Evolutionary conservation across 2,113 vertebrate genomes (phyloP).

Genomic region (Motacilla alba): DNA sequence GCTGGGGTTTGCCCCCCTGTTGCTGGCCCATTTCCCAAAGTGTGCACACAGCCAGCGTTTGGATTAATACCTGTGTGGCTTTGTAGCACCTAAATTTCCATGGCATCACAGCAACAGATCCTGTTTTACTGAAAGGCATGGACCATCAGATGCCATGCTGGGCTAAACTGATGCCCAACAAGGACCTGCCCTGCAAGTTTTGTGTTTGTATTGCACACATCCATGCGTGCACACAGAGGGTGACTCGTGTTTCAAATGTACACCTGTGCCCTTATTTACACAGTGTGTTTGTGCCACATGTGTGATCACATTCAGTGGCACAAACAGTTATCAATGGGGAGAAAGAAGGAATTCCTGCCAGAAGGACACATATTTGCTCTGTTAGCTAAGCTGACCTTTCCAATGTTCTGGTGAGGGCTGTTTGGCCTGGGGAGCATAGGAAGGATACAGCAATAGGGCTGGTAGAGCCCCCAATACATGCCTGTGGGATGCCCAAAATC

Average conservation of each 20-base stretch:
- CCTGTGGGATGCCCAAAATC: neutral
- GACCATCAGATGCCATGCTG: neutral
- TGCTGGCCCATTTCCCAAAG: neutral
- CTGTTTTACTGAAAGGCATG: neutral
- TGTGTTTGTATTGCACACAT: neutral
- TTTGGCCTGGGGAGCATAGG: neutral
- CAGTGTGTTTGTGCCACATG: neutral
- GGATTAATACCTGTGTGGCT: neutral
- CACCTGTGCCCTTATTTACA: neutral
- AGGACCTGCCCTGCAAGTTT: neutral
- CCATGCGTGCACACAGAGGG: neutral
- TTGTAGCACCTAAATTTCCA: constrained; percentile 1
- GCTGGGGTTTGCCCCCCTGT: neutral
- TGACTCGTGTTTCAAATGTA: neutral
- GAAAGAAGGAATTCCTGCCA: neutral
- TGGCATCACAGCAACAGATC: neutral
- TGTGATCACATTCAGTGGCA: neutral
- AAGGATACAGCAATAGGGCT: neutral
- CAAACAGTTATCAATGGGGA: fast-evolving
- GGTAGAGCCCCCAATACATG: neutral
- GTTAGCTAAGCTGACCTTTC: neutral
- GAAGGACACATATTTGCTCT: neutral
- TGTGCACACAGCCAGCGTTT: neutral
- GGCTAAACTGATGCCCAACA: neutral
- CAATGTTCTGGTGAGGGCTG: neutral